phyloP scores from a whole-genome alignment of 2,888 invertebrate genomes.

The Gisinianus flammeolus region DNA sequence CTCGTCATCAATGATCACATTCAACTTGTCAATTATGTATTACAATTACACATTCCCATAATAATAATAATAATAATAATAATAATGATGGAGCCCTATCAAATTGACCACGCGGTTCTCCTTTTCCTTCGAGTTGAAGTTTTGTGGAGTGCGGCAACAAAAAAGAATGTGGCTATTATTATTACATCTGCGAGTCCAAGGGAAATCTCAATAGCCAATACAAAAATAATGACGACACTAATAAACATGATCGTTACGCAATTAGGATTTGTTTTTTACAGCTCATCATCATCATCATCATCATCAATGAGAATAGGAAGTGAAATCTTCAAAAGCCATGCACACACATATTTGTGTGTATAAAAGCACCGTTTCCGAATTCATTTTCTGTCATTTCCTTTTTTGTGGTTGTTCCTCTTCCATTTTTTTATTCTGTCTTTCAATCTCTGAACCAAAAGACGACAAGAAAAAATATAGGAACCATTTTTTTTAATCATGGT shows the following conservation, averaged over 20 bases:
- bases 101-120: background rate
- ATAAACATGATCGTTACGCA: conserved; percentile 37
- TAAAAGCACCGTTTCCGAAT: background rate
- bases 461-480: background rate
- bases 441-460: background rate
- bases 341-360: background rate
- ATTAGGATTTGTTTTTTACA: conserved; percentile 17
- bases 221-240: background rate
- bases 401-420: background rate
- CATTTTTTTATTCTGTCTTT: background rate
- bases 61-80: background rate
- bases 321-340: background rate
- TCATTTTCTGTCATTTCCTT: background rate
- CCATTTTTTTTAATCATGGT: no score
- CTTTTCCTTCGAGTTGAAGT: background rate
- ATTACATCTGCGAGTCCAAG: no score
- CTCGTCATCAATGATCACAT: background rate
- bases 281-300: background rate
- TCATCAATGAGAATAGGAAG: background rate
- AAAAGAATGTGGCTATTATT: background rate
- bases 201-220: background rate
- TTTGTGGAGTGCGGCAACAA: background rate
- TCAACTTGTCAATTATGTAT: background rate
- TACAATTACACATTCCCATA: background rate
- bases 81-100: background rate